Evolutionary conservation across 2,113 vertebrate genomes (phyloP), one percentile per base, ranked within the genome.

Genomic region (Alouatta palliata): DNA sequence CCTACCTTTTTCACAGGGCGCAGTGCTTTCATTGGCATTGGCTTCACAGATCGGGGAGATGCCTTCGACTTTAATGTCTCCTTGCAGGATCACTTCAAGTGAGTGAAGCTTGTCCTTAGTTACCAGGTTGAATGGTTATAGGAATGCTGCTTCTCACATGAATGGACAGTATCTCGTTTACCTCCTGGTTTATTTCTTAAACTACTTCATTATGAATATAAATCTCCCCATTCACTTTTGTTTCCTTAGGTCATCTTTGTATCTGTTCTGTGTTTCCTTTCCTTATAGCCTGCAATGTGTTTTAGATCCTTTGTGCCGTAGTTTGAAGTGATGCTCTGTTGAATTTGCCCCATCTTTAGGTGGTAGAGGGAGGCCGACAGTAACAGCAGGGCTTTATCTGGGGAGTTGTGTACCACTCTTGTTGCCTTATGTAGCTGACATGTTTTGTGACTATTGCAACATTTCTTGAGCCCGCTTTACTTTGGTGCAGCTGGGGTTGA

Each of bases 31-130:
- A 99, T 99, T 86, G 99, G 99, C 94, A 99, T 99, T 82, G 99
- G 99, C 71, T 99, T 99, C 95, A 98, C 99, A 40, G 99, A 99
- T 98, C 98, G 99, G 95, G 99, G 99, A 30, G 99, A 99, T 96
- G 99, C 99, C n/a, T 99, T 99, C 94, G 99, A 99, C 98, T 99
- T 99, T 98, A 99, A 99, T 35, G 99, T 99, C 58, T 99, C 99
- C 54, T 99, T 99, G 96, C 99, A 99, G 98, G 99, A 99, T 98
- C 99, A 99, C 97, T 99, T 99, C 98, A 99, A 99, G 99, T 99
- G 98, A 97, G 99, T 98, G 93, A 91, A 80, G 64, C 35, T 91
- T 89, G 49, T 94, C 66, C 45, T 97, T 84, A 35, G 25, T 58
- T 90, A 89, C 49, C 21, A 75, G 32, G 76, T 56, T 85, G 37